Conservation (phyloP, 2,888 invertebrate species). For the Xestia xanthographa region DNA sequence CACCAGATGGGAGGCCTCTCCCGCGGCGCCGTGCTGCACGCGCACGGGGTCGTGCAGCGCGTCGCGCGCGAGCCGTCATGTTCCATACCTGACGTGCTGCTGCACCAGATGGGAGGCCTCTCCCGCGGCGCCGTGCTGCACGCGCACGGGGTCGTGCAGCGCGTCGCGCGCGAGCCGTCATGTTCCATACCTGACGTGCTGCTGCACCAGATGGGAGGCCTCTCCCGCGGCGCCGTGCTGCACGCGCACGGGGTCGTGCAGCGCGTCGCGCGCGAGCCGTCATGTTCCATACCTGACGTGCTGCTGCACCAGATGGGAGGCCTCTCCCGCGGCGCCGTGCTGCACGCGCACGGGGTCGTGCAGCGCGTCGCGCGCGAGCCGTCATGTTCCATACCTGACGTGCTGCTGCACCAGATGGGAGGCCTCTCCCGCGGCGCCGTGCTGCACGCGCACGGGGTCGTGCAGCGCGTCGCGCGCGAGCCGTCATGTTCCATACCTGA, state of each 20-base stretch:
- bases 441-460: constrained; percentile 98
- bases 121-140: constrained; percentile 97
- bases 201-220: constrained; percentile 98
- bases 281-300: constrained; percentile 90
- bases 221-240: constrained; percentile 98
- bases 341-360: constrained; percentile 98
- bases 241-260: constrained; percentile 98
- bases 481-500: too few relatives aligned
- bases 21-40: constrained; percentile 97
- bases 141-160: constrained; percentile 97
- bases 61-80: constrained; percentile 95
- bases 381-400: constrained; percentile 89
- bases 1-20: constrained; percentile 98
- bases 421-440: constrained; percentile 98
- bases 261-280: constrained; percentile 97
- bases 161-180: constrained; percentile 97
- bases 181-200: constrained; percentile 92
- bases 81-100: constrained; percentile 93
- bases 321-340: constrained; percentile 98
- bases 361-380: constrained; percentile 97
- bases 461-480: constrained; percentile 97
- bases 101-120: constrained; percentile 98
- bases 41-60: constrained; percentile 98
- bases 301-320: constrained; percentile 98
- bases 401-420: constrained; percentile 98